Conservation (phyloP, 2,113 vertebrate genomes). For the Osmerus mordax region DNA sequence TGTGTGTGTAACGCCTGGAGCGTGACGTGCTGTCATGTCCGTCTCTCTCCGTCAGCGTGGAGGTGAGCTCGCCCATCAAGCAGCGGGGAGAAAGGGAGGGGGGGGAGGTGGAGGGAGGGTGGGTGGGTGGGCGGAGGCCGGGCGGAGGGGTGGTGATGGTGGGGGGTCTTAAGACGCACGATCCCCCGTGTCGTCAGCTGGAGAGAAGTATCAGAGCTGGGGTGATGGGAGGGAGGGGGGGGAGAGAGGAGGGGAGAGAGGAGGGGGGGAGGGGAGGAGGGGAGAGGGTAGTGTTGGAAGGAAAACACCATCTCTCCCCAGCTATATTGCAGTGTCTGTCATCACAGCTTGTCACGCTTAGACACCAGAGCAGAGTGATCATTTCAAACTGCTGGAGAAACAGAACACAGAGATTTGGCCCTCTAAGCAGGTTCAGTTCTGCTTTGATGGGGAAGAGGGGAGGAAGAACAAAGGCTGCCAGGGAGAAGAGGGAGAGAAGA, state of each 20-base stretch:
- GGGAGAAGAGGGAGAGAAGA: conserved; percentile 37
- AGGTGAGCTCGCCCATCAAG: conserved; percentile 74
- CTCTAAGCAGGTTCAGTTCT: conserved; percentile 70
- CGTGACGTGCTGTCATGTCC: conserved; percentile 71
- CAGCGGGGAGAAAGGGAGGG: conserved; percentile 56
- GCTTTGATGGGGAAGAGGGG: conserved; percentile 62
- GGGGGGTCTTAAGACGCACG: conserved; percentile 65
- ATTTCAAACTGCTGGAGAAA: conserved; percentile 73
- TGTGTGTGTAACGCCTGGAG: conserved; percentile 62
- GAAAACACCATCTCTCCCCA: conserved; percentile 67
- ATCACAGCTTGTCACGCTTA: conserved; percentile 76
- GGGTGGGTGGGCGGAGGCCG: conserved; percentile 45
- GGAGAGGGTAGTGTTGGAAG: background rate
- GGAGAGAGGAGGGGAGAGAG: conserved; percentile 17
- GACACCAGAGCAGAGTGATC: conserved; percentile 73
- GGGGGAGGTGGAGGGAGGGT: conserved; percentile 35
- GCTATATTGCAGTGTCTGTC: conserved; percentile 73
- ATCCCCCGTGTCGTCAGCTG: conserved; percentile 59
- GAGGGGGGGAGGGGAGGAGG: conserved; percentile 13
- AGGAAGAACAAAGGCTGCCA: conserved; percentile 29
- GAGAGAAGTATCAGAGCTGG: conserved; percentile 53
- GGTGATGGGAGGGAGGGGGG: conserved; percentile 43
- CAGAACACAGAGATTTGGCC: conserved; percentile 72
- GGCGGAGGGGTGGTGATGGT: conserved; percentile 52
- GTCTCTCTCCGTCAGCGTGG: conserved; percentile 67